Conservation (phyloP, 2,797 vertebrate species). For the Hydrophis major region DNA sequence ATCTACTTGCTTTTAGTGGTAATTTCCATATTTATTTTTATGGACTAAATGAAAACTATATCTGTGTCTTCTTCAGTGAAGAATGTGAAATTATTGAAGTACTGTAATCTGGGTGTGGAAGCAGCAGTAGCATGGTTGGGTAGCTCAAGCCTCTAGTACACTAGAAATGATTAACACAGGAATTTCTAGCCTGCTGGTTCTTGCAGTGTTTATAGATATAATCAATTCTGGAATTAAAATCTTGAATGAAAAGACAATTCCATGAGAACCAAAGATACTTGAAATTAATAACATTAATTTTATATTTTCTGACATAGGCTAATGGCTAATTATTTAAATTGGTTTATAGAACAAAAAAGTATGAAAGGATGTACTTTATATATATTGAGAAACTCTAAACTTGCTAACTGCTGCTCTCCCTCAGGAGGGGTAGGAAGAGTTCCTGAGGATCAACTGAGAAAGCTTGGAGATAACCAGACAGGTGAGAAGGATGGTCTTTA, state of each 20-base stretch:
- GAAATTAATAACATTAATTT: conserved; percentile 32
- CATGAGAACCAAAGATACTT: conserved; percentile 7
- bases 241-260: conserved; percentile 26
- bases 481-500: conserved; percentile 62
- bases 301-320: conserved; percentile 30
- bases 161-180: background rate
- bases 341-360: background rate
- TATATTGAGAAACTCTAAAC: conserved; percentile 52
- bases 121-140: conserved; percentile 18
- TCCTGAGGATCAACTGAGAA: conserved; percentile 64
- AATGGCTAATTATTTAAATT: conserved; percentile 17
- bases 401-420: conserved; percentile 65
- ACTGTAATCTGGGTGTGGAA: background rate
- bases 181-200: conserved; percentile 12
- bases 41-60: background rate
- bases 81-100: background rate
- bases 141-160: conserved; percentile 13
- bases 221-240: conserved; percentile 16
- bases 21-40: background rate
- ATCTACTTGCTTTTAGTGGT: conserved; percentile 12
- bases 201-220: conserved; percentile 2
- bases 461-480: conserved; percentile 64
- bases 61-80: background rate
- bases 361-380: conserved; percentile 33
- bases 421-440: conserved; percentile 67